A percentile compares a stretch with the other conserved stretches of the same genome.
Evolutionary conservation across 2,113 vertebrate genomes (phyloP).

Genomic region (Pseudonaja textilis): DNA sequence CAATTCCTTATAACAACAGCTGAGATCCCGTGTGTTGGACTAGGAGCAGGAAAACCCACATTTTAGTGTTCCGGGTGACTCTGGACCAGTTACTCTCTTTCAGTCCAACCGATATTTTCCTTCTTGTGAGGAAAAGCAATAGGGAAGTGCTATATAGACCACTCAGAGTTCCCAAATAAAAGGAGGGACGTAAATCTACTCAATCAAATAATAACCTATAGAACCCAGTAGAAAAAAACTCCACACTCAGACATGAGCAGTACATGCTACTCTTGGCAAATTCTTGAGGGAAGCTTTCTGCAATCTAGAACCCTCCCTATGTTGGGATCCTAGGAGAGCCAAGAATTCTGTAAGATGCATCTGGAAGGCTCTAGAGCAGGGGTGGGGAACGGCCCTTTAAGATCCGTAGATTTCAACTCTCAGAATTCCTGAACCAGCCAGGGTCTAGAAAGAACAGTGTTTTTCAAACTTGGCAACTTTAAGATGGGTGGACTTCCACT

Average conservation of each 20-base stretch:
- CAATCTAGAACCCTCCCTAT: not conserved
- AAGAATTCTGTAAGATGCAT: not conserved
- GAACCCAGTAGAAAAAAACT: not conserved
- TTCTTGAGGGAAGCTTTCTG: not conserved
- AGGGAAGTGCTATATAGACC: not conserved
- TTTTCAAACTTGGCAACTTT: not conserved
- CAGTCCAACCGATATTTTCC: not conserved
- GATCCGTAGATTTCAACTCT: not conserved
- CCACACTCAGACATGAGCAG: not conserved
- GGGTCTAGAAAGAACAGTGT: not conserved
- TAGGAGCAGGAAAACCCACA: not conserved
- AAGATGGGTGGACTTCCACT: not conserved
- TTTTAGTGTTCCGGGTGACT: not conserved
- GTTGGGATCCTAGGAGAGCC: not conserved
- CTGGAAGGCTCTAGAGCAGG: not conserved
- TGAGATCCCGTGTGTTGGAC: not conserved
- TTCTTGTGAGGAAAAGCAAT: not conserved
- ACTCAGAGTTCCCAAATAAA: not conserved
- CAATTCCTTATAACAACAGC: not conserved
- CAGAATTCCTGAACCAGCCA: not conserved
- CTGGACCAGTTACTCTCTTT: not conserved
- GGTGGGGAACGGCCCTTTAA: not conserved
- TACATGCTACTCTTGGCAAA: not conserved
- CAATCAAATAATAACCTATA: not conserved
- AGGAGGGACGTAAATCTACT: not conserved